Percentiles rank a stretch among this genome's conserved stretches.
These are phyloP conservation scores for Nibea coibor DNA, from an alignment of 2,113 vertebrate species.

Conservation along the genomic window DNA sequence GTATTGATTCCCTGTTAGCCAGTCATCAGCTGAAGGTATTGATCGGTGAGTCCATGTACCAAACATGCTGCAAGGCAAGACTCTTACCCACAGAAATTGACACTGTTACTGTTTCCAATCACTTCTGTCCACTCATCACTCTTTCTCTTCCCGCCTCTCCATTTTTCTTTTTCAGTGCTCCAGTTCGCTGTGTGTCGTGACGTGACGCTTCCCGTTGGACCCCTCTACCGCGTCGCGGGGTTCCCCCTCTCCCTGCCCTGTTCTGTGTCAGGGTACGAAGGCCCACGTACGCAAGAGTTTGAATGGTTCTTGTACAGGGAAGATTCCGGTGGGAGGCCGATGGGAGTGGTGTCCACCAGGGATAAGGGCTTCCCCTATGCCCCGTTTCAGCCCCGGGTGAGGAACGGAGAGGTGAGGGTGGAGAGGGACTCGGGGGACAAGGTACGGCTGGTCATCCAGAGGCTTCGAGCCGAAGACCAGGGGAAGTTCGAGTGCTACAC, in stretches of 20 bases:
- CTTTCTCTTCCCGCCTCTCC: not conserved
- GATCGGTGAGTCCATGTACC: constrained; percentile 22
- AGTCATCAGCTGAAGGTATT: constrained; percentile 56
- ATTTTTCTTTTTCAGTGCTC: constrained; percentile 57
- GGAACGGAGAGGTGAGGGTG: constrained; percentile 85
- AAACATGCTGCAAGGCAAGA: constrained; percentile 35
- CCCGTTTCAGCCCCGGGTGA: constrained; percentile 82
- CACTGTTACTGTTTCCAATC: not conserved
- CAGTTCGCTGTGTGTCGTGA: constrained; percentile 80
- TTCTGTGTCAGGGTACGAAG: constrained; percentile 84
- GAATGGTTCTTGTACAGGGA: constrained; percentile 90
- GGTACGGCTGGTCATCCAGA: constrained; percentile 83
- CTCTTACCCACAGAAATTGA: constrained; percentile 16
- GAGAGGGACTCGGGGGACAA: constrained; percentile 86
- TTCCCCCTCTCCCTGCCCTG: constrained; percentile 87
- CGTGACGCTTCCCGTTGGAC: constrained; percentile 85
- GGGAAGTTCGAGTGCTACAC: constrained; percentile 92
- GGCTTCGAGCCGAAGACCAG: constrained; percentile 86
- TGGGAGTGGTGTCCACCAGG: constrained; percentile 88
- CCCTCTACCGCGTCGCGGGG: constrained; percentile 88
- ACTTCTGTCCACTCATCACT: not conserved
- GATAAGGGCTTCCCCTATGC: constrained; percentile 86
- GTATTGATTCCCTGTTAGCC: constrained; percentile 53
- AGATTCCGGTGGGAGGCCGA: constrained; percentile 70
- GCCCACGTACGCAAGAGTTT: constrained; percentile 88